Percentiles rank a stretch among this genome's conserved stretches.
phyloP scores from a whole-genome alignment of 2,113 vertebrate species.

The Siphamia tubifer region DNA sequence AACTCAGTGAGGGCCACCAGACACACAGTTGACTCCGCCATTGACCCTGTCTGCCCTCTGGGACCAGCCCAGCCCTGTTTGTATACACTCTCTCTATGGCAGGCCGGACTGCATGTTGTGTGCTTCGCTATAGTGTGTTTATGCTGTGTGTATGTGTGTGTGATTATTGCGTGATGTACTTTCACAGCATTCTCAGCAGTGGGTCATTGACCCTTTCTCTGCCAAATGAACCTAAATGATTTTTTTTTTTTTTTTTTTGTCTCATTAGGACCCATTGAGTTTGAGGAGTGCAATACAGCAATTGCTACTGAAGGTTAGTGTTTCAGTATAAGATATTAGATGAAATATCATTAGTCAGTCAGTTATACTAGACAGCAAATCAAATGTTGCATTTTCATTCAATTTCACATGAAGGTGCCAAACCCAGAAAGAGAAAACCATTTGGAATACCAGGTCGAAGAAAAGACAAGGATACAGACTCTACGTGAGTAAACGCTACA shows the following conservation, averaged over 20 bases:
- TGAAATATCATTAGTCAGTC: too few relatives aligned
- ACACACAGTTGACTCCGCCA: constrained; percentile 64
- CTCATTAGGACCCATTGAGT: constrained; percentile 89
- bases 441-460: constrained; percentile 93
- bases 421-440: constrained; percentile 91
- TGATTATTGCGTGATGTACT: constrained; percentile 63
- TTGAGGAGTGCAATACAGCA: constrained; percentile 95
- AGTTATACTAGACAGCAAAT: too few relatives aligned
- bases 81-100: constrained; percentile 32
- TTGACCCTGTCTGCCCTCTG: constrained; percentile 72
- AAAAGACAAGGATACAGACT: constrained; percentile 96
- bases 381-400: too few relatives aligned
- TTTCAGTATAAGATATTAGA: not conserved
- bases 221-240: constrained; percentile 59
- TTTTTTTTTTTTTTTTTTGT: constrained; percentile 38
- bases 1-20: constrained; percentile 60
- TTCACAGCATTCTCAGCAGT: constrained; percentile 55
- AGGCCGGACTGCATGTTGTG: constrained; percentile 41
- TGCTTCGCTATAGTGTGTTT: constrained; percentile 6
- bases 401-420: constrained; percentile 82
- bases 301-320: constrained; percentile 89
- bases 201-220: constrained; percentile 58
- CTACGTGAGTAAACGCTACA: constrained; percentile 84
- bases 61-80: constrained; percentile 50
- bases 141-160: constrained; percentile 37